Evolutionary conservation across 2,797 vertebrate species (phyloP).

Genomic region (Pelochelys cantorii): DNA sequence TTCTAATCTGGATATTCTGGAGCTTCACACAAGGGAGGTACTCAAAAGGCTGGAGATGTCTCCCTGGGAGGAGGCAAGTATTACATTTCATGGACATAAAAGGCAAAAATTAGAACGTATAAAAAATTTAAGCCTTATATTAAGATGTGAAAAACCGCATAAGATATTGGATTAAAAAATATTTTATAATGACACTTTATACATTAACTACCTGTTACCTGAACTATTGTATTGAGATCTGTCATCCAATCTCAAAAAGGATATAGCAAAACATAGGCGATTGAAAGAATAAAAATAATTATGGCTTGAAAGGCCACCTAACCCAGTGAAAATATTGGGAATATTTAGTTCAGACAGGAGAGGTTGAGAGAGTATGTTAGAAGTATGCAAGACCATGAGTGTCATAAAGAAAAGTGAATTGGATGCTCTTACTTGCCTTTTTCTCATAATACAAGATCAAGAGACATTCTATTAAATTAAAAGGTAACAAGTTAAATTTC

Average conservation of each 20-base stretch:
- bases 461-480: not conserved
- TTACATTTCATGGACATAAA: not conserved
- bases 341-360: not conserved
- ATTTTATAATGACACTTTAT: not conserved
- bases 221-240: not conserved
- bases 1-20: slow-evolving; percentile 95
- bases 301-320: not conserved
- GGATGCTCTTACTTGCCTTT: not conserved
- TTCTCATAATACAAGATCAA: not conserved
- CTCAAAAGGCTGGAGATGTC: slow-evolving; percentile 95
- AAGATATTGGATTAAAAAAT: not conserved
- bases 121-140: not conserved
- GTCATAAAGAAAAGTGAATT: not conserved
- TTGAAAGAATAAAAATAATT: not conserved
- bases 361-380: not conserved
- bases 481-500: slow-evolving; percentile 5
- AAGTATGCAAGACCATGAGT: not conserved
- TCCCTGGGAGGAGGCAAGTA: slow-evolving; percentile 91
- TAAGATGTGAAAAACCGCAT: accelerated
- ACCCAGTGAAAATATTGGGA: not conserved
- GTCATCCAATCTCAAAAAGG: not conserved
- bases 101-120: not conserved
- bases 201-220: not conserved
- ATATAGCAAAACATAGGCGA: not conserved
- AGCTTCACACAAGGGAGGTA: slow-evolving; percentile 94